These are phyloP conservation scores for Hymenopus coronatus DNA, from an alignment of 2,888 invertebrate species.

Conservation along the genomic window DNA sequence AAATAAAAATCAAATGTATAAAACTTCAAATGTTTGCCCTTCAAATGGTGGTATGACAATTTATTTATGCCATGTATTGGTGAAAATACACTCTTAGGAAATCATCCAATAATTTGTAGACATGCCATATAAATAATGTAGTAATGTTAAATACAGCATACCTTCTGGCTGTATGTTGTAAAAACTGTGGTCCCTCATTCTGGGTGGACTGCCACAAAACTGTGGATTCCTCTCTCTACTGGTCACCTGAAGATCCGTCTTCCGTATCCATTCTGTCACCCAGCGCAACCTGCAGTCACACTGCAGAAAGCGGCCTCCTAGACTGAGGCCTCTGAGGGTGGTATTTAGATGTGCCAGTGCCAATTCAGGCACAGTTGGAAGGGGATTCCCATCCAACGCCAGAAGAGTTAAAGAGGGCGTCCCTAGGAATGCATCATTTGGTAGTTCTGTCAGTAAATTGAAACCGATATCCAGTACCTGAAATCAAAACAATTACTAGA, in stretches of 20 bases:
- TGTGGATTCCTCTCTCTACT: conserved; percentile 89
- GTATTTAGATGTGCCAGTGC: conserved; percentile 76
- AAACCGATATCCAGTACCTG: conserved; percentile 88
- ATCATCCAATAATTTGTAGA: no score
- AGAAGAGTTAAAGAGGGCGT: conserved; percentile 82
- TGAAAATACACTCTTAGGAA: no score
- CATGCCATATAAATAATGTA: no score
- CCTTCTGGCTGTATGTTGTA: conserved; percentile 81
- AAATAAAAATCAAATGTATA: no score
- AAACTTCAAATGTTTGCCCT: no score
- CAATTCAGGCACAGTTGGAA: conserved; percentile 76
- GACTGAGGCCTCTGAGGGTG: conserved; percentile 78
- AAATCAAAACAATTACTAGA: background rate
- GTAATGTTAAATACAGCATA: conserved; percentile 40
- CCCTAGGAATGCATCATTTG: conserved; percentile 73
- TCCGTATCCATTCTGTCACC: conserved; percentile 88
- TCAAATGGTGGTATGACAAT: no score
- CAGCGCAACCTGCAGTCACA: conserved; percentile 86
- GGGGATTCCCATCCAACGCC: conserved; percentile 87
- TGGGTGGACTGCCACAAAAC: conserved; percentile 82
- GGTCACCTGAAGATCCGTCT: conserved; percentile 85
- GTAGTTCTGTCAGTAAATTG: conserved; percentile 80
- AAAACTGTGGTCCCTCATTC: conserved; percentile 78
- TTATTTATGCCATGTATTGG: no score
- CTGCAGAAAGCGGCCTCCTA: conserved; percentile 83